These are phyloP conservation scores for Eubasilissa splendida DNA, from an alignment of 2,888 invertebrate genomes.

Conservation along the genomic window DNA sequence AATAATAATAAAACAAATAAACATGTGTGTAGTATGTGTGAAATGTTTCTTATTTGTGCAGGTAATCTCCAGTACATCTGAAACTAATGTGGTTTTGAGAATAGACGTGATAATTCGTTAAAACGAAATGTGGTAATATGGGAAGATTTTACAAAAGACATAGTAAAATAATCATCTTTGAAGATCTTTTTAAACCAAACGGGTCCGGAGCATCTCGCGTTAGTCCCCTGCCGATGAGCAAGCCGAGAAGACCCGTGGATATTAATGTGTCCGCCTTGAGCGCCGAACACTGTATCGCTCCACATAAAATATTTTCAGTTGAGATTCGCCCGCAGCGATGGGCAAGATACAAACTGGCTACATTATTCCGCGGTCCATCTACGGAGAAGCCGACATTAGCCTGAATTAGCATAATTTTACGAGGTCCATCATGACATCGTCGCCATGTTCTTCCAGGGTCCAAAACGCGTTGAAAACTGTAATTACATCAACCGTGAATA, in stretches of 20 bases:
- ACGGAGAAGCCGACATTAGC: slow-evolving; percentile 54
- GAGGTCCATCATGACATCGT: slow-evolving; percentile 52
- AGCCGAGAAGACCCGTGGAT: neutral
- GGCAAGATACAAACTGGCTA: slow-evolving; percentile 26
- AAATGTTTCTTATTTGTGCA: too few relatives aligned
- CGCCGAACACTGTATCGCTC: neutral
- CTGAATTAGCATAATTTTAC: slow-evolving; percentile 56
- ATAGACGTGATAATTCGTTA: neutral
- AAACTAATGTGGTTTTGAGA: too few relatives aligned
- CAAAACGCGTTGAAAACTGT: slow-evolving; percentile 53
- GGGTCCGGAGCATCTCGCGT: slow-evolving; percentile 22
- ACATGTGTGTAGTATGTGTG: too few relatives aligned
- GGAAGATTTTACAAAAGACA: neutral
- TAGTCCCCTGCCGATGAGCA: neutral
- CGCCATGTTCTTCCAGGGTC: slow-evolving; percentile 40
- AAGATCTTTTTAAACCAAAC: slow-evolving; percentile 5
- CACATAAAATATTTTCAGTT: slow-evolving; percentile 42
- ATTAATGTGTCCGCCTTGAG: neutral
- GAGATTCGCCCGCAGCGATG: slow-evolving; percentile 39
- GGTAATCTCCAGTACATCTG: too few relatives aligned
- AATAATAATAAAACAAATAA: too few relatives aligned
- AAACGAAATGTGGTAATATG: neutral
- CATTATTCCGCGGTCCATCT: slow-evolving; percentile 42
- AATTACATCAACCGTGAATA: slow-evolving; percentile 51
- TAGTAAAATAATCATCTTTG: neutral